Evolutionary conservation across 2,797 vertebrate genomes (phyloP).

Genomic region (Xyrichtys novacula): DNA sequence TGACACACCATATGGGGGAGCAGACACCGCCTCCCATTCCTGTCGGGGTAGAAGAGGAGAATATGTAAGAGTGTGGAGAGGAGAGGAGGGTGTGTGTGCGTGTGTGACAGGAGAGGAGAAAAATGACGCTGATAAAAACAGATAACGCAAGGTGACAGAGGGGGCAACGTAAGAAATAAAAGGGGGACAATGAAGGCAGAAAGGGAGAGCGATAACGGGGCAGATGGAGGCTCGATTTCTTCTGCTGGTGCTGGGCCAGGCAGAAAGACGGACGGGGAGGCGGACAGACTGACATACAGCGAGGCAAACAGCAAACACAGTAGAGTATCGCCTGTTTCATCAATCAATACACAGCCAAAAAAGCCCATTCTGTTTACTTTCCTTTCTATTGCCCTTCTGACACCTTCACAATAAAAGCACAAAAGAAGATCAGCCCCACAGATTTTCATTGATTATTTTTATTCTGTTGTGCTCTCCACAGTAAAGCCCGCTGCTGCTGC

Average conservation of each 20-base stretch:
- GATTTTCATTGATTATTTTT: slow-evolving; percentile 10
- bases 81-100: slow-evolving; percentile 10
- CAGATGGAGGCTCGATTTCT: slow-evolving; percentile 49
- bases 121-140: slow-evolving; percentile 64
- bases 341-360: slow-evolving; percentile 52
- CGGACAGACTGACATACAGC: slow-evolving; percentile 7
- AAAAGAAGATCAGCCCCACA: not conserved
- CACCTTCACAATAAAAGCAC: slow-evolving; percentile 20
- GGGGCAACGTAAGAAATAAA: slow-evolving; percentile 68
- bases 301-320: slow-evolving; percentile 36
- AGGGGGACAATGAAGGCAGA: slow-evolving; percentile 58
- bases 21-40: slow-evolving; percentile 54
- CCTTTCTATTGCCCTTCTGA: slow-evolving; percentile 32
- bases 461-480: not conserved
- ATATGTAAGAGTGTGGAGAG: slow-evolving; percentile 29
- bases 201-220: slow-evolving; percentile 46
- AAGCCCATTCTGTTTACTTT: slow-evolving; percentile 42
- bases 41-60: slow-evolving; percentile 49
- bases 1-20: slow-evolving; percentile 69
- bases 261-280: slow-evolving; percentile 3
- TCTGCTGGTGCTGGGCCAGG: slow-evolving; percentile 20
- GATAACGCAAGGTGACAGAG: slow-evolving; percentile 56
- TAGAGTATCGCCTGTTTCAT: slow-evolving; percentile 31
- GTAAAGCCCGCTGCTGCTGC: not conserved
- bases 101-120: slow-evolving; percentile 43